Percentiles rank a stretch among this genome's conserved stretches.
Conservation (phyloP, 1,140 invertebrate genomes). For the Caerostris darwini region DNA sequence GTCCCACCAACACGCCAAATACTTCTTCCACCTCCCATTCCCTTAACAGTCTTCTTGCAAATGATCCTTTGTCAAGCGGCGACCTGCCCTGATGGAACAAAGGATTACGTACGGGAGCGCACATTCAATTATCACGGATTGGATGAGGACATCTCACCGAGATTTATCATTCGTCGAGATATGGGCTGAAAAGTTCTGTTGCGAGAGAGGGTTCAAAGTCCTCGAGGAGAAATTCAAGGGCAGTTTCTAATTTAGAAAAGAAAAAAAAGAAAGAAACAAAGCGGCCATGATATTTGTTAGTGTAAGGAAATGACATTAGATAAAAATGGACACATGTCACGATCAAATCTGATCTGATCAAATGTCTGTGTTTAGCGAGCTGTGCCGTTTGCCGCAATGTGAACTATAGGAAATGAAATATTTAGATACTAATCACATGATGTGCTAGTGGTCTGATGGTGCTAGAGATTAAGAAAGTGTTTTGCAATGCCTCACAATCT, state of each 20-base stretch:
- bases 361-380: background rate
- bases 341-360: background rate
- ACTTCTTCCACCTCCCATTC: background rate
- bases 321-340: background rate
- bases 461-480: too few relatives aligned
- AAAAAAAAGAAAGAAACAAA: too few relatives aligned
- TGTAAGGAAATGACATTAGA: background rate
- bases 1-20: slow-evolving; percentile 16
- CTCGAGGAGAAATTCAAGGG: background rate
- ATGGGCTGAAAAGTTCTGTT: background rate
- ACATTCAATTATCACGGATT: slow-evolving; percentile 1
- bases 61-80: background rate
- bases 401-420: background rate
- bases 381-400: background rate
- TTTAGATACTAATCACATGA: too few relatives aligned
- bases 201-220: background rate
- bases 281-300: background rate
- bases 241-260: background rate
- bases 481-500: too few relatives aligned
- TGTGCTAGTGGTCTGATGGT: too few relatives aligned
- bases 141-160: background rate
- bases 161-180: background rate
- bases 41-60: background rate
- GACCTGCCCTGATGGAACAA: slow-evolving; percentile 13
- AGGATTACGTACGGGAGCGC: background rate